A percentile compares a stretch with the other conserved stretches of the same genome.
These are phyloP conservation scores for Trachops cirrhosus DNA, from an alignment of 2,797 vertebrate species.

Conservation along the genomic window DNA sequence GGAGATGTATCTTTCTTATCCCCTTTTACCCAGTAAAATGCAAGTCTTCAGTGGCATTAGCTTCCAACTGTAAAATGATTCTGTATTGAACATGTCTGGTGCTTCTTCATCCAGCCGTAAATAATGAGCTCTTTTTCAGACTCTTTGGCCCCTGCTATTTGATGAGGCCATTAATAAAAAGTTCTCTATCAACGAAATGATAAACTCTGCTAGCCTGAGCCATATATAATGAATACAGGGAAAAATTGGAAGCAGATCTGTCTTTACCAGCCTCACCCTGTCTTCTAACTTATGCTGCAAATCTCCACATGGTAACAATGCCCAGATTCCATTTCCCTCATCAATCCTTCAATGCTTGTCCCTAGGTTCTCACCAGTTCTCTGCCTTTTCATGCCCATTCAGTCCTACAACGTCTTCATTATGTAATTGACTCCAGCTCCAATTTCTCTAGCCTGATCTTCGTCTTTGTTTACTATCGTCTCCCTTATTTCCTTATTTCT, in stretches of 20 bases:
- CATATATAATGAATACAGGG: neutral
- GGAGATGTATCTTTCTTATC: neutral
- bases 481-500: neutral
- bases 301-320: neutral
- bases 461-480: neutral
- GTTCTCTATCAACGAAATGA: neutral
- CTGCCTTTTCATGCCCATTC: neutral
- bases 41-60: neutral
- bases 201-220: neutral
- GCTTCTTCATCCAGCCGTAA: neutral
- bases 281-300: neutral
- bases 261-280: neutral
- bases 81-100: neutral
- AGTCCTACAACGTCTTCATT: neutral
- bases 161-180: conserved; percentile 49
- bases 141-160: neutral
- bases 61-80: neutral
- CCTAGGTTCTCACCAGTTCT: neutral
- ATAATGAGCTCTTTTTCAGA: conserved; percentile 36
- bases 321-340: neutral
- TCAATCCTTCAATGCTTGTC: neutral
- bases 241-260: neutral
- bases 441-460: neutral
- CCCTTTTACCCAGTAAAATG: neutral
- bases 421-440: neutral